A percentile compares a stretch with the other conserved stretches of the same genome.
These are phyloP conservation scores for Phainopepla nitens DNA, from an alignment of 2,113 vertebrate species.

Conservation along the genomic window DNA sequence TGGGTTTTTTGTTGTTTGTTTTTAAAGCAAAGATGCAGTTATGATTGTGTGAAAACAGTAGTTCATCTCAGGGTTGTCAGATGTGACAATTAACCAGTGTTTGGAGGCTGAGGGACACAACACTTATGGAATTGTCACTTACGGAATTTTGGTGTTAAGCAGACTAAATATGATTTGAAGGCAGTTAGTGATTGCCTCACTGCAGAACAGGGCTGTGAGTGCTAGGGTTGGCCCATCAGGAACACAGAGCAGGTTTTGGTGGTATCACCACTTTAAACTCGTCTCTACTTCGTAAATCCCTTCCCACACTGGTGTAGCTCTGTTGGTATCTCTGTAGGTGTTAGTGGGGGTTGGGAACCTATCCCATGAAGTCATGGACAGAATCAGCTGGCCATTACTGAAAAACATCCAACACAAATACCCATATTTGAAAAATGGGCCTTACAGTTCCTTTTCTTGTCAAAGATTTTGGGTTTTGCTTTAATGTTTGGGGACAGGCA, in stretches of 20 bases:
- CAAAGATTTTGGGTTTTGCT: not conserved
- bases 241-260: not conserved
- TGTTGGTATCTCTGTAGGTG: not conserved
- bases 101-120: not conserved
- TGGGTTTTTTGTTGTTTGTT: not conserved
- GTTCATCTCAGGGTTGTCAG: not conserved
- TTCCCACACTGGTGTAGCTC: not conserved
- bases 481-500: not conserved
- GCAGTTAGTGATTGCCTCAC: not conserved
- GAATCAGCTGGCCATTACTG: not conserved
- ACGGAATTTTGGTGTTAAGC: not conserved
- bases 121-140: not conserved
- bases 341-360: not conserved
- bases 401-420: not conserved
- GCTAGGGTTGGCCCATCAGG: not conserved
- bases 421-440: not conserved
- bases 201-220: not conserved
- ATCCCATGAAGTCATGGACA: not conserved
- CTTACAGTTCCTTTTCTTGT: not conserved
- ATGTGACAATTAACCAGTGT: not conserved
- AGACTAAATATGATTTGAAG: not conserved
- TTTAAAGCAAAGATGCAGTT: not conserved
- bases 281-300: not conserved
- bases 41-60: not conserved
- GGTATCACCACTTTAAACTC: not conserved